phyloP scores from a whole-genome alignment of 2,113 vertebrate species.

The Coracopsis vasa region DNA sequence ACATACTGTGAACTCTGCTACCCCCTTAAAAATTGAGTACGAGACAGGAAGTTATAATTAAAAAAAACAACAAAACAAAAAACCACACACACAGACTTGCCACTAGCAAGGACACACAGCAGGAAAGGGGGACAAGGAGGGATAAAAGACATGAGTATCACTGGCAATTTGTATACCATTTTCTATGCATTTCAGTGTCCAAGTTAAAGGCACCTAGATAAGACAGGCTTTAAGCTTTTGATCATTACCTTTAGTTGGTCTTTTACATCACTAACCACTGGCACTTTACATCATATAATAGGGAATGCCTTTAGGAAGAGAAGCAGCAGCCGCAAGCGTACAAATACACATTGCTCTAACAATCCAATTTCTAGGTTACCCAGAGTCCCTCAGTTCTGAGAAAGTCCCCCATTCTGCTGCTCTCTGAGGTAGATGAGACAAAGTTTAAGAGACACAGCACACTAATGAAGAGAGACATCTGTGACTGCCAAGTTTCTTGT shows the following conservation, averaged over 20 bases:
- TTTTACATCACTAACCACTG: neutral
- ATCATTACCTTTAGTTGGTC: neutral
- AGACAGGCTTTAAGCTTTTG: neutral
- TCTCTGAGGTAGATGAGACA: neutral
- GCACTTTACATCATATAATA: rapidly evolving
- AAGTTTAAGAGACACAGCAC: neutral
- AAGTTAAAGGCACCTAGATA: neutral
- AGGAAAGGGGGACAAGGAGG: neutral
- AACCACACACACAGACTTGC: neutral
- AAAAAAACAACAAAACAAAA: neutral
- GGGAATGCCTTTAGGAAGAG: neutral
- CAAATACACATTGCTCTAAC: neutral
- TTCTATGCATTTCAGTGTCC: neutral
- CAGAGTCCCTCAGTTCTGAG: neutral
- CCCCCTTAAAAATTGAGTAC: neutral
- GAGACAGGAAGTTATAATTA: neutral
- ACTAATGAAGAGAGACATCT: neutral
- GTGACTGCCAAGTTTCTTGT: neutral
- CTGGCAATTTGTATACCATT: neutral
- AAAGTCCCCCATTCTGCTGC: neutral
- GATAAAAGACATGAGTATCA: neutral
- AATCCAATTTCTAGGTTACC: neutral
- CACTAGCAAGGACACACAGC: neutral
- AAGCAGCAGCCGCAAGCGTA: neutral
- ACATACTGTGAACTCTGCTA: neutral